Conservation (phyloP, 2,113 vertebrate species). For the Centrocercus urophasianus region DNA sequence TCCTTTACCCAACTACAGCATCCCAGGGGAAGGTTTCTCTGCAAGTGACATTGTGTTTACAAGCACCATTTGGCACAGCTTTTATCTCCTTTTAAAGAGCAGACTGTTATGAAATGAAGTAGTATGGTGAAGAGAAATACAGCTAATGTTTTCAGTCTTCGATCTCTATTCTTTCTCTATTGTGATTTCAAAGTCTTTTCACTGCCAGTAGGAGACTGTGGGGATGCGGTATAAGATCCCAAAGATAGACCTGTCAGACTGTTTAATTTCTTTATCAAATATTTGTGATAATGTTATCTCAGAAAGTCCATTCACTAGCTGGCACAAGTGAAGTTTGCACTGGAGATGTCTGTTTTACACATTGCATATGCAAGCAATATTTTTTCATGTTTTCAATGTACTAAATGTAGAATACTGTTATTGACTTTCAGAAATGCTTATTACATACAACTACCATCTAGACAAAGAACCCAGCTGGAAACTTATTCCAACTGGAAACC, state of each 20-base stretch:
- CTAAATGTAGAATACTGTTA: neutral
- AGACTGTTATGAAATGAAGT: neutral
- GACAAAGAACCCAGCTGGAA: neutral
- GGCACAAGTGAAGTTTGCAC: neutral
- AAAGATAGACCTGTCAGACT: neutral
- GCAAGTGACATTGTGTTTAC: neutral
- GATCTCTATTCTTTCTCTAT: neutral
- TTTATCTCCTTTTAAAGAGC: neutral
- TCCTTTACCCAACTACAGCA: neutral
- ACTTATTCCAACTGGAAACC: neutral
- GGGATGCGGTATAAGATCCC: neutral
- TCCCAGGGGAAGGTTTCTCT: neutral
- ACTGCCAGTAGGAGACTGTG: neutral
- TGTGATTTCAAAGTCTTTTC: neutral
- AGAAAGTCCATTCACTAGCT: neutral
- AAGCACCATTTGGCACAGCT: neutral
- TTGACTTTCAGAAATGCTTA: neutral
- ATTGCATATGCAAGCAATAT: neutral
- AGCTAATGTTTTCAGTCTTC: neutral
- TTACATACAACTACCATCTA: neutral
- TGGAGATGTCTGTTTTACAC: fast-evolving
- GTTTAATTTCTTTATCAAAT: neutral
- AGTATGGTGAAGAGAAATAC: neutral
- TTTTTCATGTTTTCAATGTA: neutral
- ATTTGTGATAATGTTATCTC: neutral